These are phyloP conservation scores for Antrozous pallidus DNA, from an alignment of 2,797 vertebrate species.

Conservation along the genomic window DNA sequence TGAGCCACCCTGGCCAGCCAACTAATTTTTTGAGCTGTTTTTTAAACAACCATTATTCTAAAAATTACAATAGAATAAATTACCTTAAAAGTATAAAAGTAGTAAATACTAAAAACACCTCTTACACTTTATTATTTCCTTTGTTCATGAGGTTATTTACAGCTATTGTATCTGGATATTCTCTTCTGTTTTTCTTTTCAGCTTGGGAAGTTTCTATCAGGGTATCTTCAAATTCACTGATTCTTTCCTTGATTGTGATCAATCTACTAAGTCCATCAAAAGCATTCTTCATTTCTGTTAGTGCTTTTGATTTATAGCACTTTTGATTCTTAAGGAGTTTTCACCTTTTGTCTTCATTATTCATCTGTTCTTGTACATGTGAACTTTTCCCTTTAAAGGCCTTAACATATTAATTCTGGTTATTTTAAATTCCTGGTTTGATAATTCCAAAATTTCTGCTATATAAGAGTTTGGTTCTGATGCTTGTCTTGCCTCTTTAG, in stretches of 20 bases:
- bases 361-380: not conserved
- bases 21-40: not conserved
- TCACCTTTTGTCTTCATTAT: not conserved
- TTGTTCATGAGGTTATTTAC: not conserved
- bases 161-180: not conserved
- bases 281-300: constrained; percentile 27
- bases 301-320: not conserved
- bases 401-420: not conserved
- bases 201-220: not conserved
- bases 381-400: not conserved
- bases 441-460: not conserved
- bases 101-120: constrained; percentile 28
- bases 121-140: not conserved
- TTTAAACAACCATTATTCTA: not conserved
- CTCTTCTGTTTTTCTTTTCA: not conserved
- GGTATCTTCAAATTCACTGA: not conserved
- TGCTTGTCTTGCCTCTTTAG: constrained; percentile 1
- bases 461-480: not conserved
- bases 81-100: not conserved
- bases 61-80: constrained; percentile 16
- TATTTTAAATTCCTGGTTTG: not conserved
- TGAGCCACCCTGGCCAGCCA: too few species aligned
- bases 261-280: not conserved
- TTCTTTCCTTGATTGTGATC: not conserved
- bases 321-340: not conserved